Conservation (phyloP, 2,113 vertebrate genomes). For the Otolemur garnettii region DNA sequence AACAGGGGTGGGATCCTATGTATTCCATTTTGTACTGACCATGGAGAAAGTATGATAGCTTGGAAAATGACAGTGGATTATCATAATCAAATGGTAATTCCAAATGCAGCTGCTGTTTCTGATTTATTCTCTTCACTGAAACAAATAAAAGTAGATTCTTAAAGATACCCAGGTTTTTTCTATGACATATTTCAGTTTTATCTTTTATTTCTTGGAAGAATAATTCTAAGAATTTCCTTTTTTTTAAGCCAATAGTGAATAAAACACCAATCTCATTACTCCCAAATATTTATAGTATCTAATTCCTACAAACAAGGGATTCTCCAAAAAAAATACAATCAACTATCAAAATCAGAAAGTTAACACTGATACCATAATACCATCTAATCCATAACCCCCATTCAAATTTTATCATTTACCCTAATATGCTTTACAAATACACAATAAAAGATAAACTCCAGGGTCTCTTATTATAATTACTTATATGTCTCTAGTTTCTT, state of each 20-base stretch:
- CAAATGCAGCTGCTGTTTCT: slow-evolving; percentile 6
- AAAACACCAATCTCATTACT: neutral
- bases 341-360: slow-evolving; percentile 42
- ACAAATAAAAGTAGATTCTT: neutral
- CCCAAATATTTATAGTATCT: slow-evolving; percentile 22
- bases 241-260: neutral
- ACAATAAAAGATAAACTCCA: slow-evolving; percentile 4
- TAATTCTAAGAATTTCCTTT: slow-evolving; percentile 38
- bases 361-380: neutral
- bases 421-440: slow-evolving; percentile 17
- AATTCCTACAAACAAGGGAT: neutral
- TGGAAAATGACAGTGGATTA: slow-evolving; percentile 28
- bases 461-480: neutral
- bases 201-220: neutral
- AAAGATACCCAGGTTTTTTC: neutral
- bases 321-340: neutral
- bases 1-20: neutral
- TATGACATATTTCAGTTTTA: neutral
- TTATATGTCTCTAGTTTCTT: neutral
- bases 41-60: neutral
- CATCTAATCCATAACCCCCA: neutral
- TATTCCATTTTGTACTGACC: neutral
- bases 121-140: neutral
- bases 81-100: neutral
- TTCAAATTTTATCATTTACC: slow-evolving; percentile 22